Evolutionary conservation across 2,888 invertebrate species (phyloP).

Genomic region (Gasteruption jaculator): DNA sequence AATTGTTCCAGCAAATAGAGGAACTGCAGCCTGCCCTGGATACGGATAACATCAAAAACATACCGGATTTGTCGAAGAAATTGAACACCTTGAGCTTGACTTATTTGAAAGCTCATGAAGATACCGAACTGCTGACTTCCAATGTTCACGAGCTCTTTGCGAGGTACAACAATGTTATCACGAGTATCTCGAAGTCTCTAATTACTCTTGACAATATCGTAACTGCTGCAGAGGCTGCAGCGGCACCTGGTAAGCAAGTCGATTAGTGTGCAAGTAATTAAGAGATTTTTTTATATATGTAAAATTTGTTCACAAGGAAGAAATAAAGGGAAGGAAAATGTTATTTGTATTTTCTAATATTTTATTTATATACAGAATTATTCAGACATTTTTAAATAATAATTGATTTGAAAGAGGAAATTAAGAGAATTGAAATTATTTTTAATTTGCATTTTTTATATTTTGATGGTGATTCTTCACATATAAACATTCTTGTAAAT

Average conservation of each 20-base stretch:
- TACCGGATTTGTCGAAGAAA: conserved; percentile 51
- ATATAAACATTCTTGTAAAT: no score
- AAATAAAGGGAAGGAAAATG: conserved; percentile 8
- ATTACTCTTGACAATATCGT: conserved; percentile 51
- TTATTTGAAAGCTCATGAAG: conserved; percentile 49
- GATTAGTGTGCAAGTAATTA: no score
- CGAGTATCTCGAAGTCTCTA: conserved; percentile 52
- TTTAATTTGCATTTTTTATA: no score
- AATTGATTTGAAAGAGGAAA: not conserved
- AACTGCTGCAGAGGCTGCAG: conserved; percentile 49
- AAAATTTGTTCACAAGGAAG: conserved; percentile 7
- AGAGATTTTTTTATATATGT: conserved; percentile 11
- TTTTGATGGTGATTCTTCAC: no score
- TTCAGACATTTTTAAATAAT: conserved; percentile 2
- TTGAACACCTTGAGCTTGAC: conserved; percentile 48
- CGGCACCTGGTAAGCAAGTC: conserved; percentile 42
- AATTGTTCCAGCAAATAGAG: conserved; percentile 47
- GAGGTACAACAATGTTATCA: conserved; percentile 54
- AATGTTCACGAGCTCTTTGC: conserved; percentile 50
- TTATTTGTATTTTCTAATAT: conserved; percentile 15
- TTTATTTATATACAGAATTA: not conserved
- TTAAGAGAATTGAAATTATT: no score
- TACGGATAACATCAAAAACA: conserved; percentile 48
- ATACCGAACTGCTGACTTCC: conserved; percentile 45
- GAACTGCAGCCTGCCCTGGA: conserved; percentile 49